These are phyloP conservation scores for Calvadosia cruxmelitensis DNA, from an alignment of 30 jellyfish, hydroid and myxozoan genomes.

Conservation along the genomic window DNA sequence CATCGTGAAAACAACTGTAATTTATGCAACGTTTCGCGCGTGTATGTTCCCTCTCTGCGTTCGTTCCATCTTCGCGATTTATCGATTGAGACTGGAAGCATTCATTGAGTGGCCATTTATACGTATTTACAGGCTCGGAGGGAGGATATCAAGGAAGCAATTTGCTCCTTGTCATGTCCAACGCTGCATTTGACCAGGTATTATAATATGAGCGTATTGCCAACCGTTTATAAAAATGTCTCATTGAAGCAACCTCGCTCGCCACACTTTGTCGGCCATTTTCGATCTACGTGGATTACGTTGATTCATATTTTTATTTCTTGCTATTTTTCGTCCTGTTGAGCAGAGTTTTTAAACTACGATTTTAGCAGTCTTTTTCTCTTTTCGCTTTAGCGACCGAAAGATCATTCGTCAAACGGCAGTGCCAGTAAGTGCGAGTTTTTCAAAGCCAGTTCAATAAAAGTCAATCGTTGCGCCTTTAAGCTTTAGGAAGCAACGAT, in stretches of 20 bases:
- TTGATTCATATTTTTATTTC: too few relatives aligned
- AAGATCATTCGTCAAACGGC: neutral
- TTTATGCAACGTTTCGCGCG: slow-evolving; percentile 1
- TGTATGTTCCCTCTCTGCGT: neutral
- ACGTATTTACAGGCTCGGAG: too few relatives aligned
- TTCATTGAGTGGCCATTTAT: too few relatives aligned
- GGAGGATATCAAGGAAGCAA: too few relatives aligned
- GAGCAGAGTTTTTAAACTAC: too few relatives aligned
- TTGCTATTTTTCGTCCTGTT: neutral
- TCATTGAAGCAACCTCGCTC: neutral
- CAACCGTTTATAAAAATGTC: too few relatives aligned
- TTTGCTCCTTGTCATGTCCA: neutral
- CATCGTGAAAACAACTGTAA: neutral
- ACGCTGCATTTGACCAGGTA: neutral
- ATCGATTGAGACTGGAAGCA: neutral
- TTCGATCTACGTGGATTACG: slow-evolving; percentile 1
- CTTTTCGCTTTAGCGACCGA: neutral
- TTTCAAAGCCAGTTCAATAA: too few relatives aligned
- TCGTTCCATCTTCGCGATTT: neutral
- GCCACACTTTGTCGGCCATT: neutral
- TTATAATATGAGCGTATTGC: too few relatives aligned
- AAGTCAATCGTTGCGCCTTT: too few relatives aligned
- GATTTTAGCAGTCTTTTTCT: too few relatives aligned
- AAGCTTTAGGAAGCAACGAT: too few relatives aligned
- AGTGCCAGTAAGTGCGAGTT: neutral